A percentile compares a stretch with the other conserved stretches of the same genome.
Evolutionary conservation across 92 coral and sea anemone species (phyloP).

Genomic region (Epizoanthus fatuus): DNA sequence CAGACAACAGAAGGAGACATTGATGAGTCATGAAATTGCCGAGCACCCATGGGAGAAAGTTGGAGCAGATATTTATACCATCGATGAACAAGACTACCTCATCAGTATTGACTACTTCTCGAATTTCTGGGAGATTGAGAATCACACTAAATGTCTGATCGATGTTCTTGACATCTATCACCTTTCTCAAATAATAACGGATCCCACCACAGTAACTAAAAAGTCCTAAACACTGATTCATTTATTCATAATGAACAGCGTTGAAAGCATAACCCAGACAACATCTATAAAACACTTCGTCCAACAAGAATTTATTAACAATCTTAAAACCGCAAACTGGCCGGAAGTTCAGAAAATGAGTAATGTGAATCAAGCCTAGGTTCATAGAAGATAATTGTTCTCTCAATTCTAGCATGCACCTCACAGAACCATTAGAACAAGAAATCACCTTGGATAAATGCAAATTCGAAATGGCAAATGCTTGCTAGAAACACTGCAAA

Average conservation of each 20-base stretch:
- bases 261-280: background rate
- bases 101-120: no score
- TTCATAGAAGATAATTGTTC: no score
- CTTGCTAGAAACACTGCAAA: background rate
- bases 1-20: slow-evolving; percentile 51
- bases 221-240: background rate
- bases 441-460: background rate
- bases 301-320: background rate
- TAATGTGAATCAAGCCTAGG: background rate
- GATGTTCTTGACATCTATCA: background rate
- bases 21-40: slow-evolving; percentile 65
- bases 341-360: background rate
- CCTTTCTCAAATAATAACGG: background rate
- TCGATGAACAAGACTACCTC: no score
- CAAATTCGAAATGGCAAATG: background rate
- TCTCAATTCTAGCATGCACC: slow-evolving; percentile 4
- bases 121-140: background rate
- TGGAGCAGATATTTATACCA: slow-evolving; percentile 51
- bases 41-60: slow-evolving; percentile 72
- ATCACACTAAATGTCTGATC: background rate
- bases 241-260: background rate
- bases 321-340: background rate
- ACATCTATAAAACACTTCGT: background rate
- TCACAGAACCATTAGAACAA: background rate
- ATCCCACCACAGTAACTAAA: background rate